Evolutionary conservation across 1,140 invertebrate genomes (phyloP).

Genomic region (Drosophila hydei): DNA sequence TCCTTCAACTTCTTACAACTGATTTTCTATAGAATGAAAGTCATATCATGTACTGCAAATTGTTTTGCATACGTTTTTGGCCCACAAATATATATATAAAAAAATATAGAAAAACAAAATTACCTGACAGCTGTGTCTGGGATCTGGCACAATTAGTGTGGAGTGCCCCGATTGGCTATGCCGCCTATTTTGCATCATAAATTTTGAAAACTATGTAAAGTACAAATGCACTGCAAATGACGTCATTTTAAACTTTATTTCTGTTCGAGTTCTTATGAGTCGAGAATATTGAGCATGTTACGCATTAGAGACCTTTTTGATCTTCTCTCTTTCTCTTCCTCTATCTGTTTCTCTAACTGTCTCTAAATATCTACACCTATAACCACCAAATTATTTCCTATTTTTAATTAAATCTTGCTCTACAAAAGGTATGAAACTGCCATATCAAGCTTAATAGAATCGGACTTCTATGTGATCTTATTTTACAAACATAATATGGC

Average conservation of each 20-base stretch:
- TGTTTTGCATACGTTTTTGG: slow-evolving; percentile 39
- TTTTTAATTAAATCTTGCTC: too few species aligned
- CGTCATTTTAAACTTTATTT: neutral
- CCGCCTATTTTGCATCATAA: slow-evolving; percentile 21
- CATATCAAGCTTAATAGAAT: too few species aligned
- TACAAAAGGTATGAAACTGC: too few species aligned
- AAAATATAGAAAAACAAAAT: neutral
- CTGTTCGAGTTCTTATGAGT: too few species aligned
- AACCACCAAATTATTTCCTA: too few species aligned
- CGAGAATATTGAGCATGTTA: too few species aligned
- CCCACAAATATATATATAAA: slow-evolving; percentile 16
- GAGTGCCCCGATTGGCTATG: slow-evolving; percentile 3
- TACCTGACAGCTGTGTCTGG: slow-evolving; percentile 27
- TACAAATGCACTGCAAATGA: slow-evolving; percentile 5
- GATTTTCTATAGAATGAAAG: slow-evolving; percentile 37
- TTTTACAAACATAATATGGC: too few species aligned
- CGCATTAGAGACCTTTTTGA: too few species aligned
- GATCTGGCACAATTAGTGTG: slow-evolving; percentile 14
- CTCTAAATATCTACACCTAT: too few species aligned
- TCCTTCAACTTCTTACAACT: neutral
- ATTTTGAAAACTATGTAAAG: slow-evolving; percentile 8
- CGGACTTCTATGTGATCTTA: too few species aligned
- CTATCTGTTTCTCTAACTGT: too few species aligned
- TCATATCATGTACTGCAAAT: slow-evolving; percentile 19
- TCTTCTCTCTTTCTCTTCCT: too few species aligned